Evolutionary conservation across 2,113 vertebrate species (phyloP).

Genomic region (sheep (Ovis aries)): DNA sequence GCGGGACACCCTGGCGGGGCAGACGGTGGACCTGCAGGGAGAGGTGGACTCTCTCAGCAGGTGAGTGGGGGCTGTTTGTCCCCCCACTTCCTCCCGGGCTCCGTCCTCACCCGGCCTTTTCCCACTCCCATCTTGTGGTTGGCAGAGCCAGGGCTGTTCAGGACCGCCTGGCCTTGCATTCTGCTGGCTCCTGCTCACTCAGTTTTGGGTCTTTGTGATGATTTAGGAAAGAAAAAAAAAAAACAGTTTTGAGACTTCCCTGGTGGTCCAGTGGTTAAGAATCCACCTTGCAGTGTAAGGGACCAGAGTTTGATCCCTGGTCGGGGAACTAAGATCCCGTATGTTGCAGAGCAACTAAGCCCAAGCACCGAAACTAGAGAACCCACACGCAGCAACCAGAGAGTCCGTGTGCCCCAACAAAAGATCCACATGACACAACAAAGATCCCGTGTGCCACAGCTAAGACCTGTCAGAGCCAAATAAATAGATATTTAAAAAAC

Average conservation of each 20-base stretch:
- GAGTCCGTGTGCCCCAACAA: not conserved
- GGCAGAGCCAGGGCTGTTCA: not conserved
- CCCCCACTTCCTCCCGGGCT: rapidly evolving
- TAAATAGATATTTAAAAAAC: not conserved
- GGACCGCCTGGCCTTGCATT: not conserved
- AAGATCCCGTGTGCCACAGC: not conserved
- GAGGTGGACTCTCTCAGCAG: constrained; percentile 74
- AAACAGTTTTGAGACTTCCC: not conserved
- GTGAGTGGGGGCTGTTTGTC: constrained; percentile 40
- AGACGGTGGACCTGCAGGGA: constrained; percentile 70
- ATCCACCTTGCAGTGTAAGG: not conserved
- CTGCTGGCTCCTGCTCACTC: not conserved
- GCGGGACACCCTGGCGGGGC: constrained; percentile 62
- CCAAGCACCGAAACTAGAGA: not conserved
- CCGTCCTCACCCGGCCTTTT: not conserved
- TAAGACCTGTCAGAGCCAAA: not conserved
- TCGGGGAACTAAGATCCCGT: not conserved
- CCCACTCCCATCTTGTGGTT: not conserved
- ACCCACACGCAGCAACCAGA: not conserved
- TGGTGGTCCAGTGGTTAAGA: not conserved
- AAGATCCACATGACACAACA: not conserved
- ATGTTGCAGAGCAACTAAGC: not conserved
- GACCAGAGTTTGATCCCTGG: not conserved
- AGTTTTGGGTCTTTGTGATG: not conserved
- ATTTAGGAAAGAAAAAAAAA: not conserved